Evolutionary conservation across 2,113 vertebrate genomes (phyloP).

Genomic region (Phodopus roborovskii): DNA sequence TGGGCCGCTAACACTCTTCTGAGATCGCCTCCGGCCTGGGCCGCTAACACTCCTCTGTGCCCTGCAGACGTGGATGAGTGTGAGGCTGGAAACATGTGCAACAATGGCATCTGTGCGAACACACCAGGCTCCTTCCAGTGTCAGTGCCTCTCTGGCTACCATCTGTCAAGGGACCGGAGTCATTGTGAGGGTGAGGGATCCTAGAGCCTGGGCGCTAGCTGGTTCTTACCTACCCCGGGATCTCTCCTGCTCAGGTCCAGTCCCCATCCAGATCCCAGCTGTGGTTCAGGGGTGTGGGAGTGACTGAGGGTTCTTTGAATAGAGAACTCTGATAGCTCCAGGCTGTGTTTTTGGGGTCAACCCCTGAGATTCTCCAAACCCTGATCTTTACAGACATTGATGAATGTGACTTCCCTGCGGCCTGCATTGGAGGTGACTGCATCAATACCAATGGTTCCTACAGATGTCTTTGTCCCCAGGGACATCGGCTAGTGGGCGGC

Average conservation of each 20-base stretch:
- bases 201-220: not conserved
- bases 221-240: not conserved
- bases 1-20: not conserved
- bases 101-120: constrained; percentile 91
- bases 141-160: constrained; percentile 90
- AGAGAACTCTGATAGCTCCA: not conserved
- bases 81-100: constrained; percentile 87
- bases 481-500: constrained; percentile 89
- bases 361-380: not conserved
- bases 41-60: not conserved
- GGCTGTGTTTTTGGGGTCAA: not conserved
- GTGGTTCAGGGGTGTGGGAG: not conserved
- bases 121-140: constrained; percentile 93
- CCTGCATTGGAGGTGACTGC: constrained; percentile 92
- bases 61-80: constrained; percentile 92
- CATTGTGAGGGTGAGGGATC: constrained; percentile 79
- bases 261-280: not conserved
- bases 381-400: constrained; percentile 89
- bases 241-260: not conserved
- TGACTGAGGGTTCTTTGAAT: not conserved
- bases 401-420: constrained; percentile 90
- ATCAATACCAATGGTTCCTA: constrained; percentile 94
- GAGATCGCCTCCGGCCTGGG: too few species aligned
- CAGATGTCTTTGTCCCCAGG: constrained; percentile 91
- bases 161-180: constrained; percentile 82